Evolutionary conservation across 1,140 invertebrate species (phyloP).

Genomic region (Brachionus rotundiformis): DNA sequence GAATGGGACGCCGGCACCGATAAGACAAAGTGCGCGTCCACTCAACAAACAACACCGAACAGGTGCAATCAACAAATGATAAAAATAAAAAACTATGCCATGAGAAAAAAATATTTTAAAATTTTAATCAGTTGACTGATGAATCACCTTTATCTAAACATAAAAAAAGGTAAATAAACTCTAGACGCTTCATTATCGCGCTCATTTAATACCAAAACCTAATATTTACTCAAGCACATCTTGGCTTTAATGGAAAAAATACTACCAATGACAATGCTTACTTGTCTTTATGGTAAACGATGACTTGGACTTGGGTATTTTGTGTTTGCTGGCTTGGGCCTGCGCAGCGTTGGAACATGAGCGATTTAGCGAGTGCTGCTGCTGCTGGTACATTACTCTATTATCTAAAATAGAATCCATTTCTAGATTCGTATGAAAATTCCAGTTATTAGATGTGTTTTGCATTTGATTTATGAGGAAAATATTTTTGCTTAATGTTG

Average conservation of each 20-base stretch:
- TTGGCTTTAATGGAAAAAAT: not conserved
- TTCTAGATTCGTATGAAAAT: conserved; percentile 43
- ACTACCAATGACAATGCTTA: not conserved
- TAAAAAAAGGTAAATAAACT: not conserved
- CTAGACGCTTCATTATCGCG: not conserved
- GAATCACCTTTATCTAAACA: not conserved
- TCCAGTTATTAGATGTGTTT: conserved; percentile 10
- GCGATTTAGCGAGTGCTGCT: not conserved
- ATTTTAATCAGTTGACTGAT: not conserved
- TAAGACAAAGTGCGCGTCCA: too few species aligned
- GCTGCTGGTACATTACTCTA: too few species aligned
- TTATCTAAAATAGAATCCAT: conserved; percentile 49
- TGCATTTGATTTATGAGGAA: conserved; percentile 11
- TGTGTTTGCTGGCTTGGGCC: not conserved
- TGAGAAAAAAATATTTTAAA: too few species aligned
- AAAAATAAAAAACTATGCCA: too few species aligned
- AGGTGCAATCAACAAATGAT: too few species aligned
- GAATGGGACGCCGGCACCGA: too few species aligned
- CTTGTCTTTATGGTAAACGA: conserved; percentile 26
- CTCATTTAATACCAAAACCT: not conserved
- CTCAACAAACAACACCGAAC: too few species aligned
- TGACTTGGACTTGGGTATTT: conserved; percentile 36
- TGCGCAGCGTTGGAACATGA: not conserved
- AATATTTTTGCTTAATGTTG: conserved; percentile 33
- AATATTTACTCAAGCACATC: not conserved